phyloP scores from a whole-genome alignment of 2,113 vertebrate species.

The Heterochromis multidens region DNA sequence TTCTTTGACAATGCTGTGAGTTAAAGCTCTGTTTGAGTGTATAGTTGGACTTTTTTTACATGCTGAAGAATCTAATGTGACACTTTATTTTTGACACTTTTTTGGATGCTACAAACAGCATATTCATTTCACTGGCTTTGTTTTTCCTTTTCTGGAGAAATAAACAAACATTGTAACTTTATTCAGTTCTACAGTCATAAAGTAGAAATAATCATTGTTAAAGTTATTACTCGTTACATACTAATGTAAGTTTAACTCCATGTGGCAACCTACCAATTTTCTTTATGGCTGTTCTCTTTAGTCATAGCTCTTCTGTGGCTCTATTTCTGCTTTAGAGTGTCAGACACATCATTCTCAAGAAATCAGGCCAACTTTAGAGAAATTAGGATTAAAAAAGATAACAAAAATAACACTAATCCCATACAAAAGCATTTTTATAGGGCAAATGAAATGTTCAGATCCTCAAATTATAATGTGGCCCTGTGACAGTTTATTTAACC shows the following conservation, averaged over 20 bases:
- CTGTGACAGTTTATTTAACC: not conserved
- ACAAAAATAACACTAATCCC: not conserved
- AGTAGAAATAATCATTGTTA: not conserved
- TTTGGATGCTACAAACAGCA: not conserved
- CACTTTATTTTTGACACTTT: accelerated
- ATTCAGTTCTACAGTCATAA: not conserved
- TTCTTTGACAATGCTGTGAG: not conserved
- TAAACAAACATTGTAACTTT: not conserved
- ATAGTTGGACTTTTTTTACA: not conserved
- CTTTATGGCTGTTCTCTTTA: not conserved
- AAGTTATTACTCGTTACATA: not conserved
- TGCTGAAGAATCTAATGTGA: not conserved
- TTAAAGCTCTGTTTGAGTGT: not conserved
- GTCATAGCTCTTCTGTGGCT: not conserved
- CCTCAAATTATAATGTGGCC: not conserved
- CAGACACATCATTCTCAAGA: not conserved
- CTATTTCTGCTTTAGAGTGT: not conserved
- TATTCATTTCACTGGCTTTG: not conserved
- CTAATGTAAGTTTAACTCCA: not conserved
- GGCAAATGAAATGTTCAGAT: not conserved
- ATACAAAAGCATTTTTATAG: not conserved
- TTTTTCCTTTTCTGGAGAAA: not conserved
- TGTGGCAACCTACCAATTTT: not conserved
- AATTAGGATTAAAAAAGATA: not conserved
- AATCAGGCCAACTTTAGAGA: not conserved